Evolutionary conservation across 2,888 invertebrate species (phyloP).

Genomic region (Hirtodrosophila alboralis): DNA sequence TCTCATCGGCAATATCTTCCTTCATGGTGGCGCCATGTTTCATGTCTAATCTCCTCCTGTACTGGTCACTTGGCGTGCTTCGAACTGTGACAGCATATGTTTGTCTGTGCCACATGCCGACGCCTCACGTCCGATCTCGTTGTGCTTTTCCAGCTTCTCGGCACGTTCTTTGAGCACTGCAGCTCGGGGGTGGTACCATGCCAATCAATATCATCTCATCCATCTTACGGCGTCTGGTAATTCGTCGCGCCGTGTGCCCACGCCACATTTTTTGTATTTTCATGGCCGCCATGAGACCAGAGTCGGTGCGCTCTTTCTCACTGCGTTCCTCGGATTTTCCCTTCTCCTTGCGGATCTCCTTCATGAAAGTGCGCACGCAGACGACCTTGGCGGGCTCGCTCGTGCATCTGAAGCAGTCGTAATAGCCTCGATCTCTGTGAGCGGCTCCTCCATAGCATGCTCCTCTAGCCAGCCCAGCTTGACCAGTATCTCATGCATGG

Average conservation of each 20-base stretch:
- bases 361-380: slow-evolving; percentile 94
- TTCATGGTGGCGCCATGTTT: slow-evolving; percentile 91
- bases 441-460: slow-evolving; percentile 86
- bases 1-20: slow-evolving; percentile 94
- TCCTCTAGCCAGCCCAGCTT: slow-evolving; percentile 91
- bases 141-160: slow-evolving; percentile 76
- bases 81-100: slow-evolving; percentile 89
- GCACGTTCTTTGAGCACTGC: slow-evolving; percentile 78
- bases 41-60: slow-evolving; percentile 87
- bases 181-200: slow-evolving; percentile 87
- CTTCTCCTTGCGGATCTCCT: slow-evolving; percentile 94
- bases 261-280: slow-evolving; percentile 95
- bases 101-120: slow-evolving; percentile 88
- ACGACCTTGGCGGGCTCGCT: slow-evolving; percentile 94
- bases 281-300: slow-evolving; percentile 89
- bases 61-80: slow-evolving; percentile 87
- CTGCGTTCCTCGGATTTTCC: slow-evolving; percentile 86
- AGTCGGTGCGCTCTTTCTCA: slow-evolving; percentile 85
- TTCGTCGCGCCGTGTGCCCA: slow-evolving; percentile 90
- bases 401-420: slow-evolving; percentile 92
- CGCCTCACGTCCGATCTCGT: slow-evolving; percentile 82
- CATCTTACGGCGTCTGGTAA: slow-evolving; percentile 89
- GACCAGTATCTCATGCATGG: slow-evolving; percentile 89
- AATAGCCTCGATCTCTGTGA: slow-evolving; percentile 93
- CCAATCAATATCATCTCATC: slow-evolving; percentile 96